phyloP scores from a whole-genome alignment of 2,888 invertebrate genomes.

The Timema podura region DNA sequence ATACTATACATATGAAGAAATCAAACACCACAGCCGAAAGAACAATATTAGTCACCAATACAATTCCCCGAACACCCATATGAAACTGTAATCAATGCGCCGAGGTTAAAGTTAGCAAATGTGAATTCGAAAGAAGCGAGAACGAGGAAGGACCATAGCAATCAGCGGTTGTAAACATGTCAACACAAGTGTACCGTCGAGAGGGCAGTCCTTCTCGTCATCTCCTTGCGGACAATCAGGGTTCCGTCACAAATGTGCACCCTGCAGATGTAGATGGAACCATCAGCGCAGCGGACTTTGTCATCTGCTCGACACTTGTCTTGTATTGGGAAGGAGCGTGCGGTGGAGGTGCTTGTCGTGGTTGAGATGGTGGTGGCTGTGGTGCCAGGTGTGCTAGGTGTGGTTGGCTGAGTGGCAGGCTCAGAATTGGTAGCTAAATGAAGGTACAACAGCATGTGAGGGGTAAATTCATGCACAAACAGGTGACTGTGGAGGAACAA shows the following conservation, averaged over 20 bases:
- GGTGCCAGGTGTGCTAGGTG: not conserved
- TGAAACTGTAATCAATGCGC: too few relatives aligned
- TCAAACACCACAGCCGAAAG: too few relatives aligned
- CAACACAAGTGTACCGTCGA: too few relatives aligned
- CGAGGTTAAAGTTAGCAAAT: too few relatives aligned
- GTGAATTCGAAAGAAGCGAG: too few relatives aligned
- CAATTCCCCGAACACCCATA: too few relatives aligned
- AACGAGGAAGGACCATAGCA: too few relatives aligned
- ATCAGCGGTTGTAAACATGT: too few relatives aligned
- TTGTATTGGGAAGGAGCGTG: slow-evolving; percentile 17
- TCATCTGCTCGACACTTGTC: slow-evolving; percentile 51
- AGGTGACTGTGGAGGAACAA: too few relatives aligned
- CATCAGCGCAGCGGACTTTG: slow-evolving; percentile 49
- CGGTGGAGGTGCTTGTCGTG: not conserved
- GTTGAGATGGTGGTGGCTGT: not conserved
- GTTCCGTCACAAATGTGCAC: slow-evolving; percentile 60
- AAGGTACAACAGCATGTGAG: not conserved
- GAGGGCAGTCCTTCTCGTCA: slow-evolving; percentile 61
- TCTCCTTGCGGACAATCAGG: slow-evolving; percentile 61
- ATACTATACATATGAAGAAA: too few relatives aligned
- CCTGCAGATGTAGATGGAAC: slow-evolving; percentile 52
- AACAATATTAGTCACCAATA: too few relatives aligned
- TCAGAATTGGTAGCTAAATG: not conserved
- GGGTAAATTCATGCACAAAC: too few relatives aligned
- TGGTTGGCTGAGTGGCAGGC: not conserved